Base-by-base conservation (phyloP, 2,888 invertebrate species). In the Pinctada fucata region DNA sequence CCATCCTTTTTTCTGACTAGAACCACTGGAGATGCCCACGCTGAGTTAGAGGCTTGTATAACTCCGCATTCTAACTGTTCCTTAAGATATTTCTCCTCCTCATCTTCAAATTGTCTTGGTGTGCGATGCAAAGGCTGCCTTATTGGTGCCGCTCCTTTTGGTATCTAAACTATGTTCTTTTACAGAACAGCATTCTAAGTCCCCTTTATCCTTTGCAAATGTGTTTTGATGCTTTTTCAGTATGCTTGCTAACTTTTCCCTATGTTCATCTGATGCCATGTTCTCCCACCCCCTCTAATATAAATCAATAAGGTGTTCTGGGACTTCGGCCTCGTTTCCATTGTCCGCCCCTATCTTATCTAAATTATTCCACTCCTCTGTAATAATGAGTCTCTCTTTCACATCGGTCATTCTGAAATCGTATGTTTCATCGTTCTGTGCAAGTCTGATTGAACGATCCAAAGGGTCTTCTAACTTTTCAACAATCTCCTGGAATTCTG, bases 41-140 rank as follows among this genome's bases (percentile, higher is more conserved):
- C n/a, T n/a, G n/a, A n/a, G n/a, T n/a, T n/a, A n/a, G n/a, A n/a
- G n/a, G n/a, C n/a, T n/a, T n/a, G n/a, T n/a, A n/a, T n/a, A n/a
- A n/a, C n/a, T n/a, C n/a, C n/a, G n/a, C n/a, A n/a, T n/a, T n/a
- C n/a, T n/a, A n/a, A n/a, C n/a, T n/a, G n/a, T n/a, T n/a, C n/a
- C n/a, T n/a, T 1, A 78, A 80, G 16, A 51, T 78, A 71, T 10
- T 74, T 13, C 31, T 78, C 74, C 50, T 82, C 79, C 50, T 78
- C 79, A 1, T 47, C 75, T n/a, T 79, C 75, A 74, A 77, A 76
- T 0, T 50, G n/a, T 52, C 58, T n/a, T 3, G 76, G 73, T 10
- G 67, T 68, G 4, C 68, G 63, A 13, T 76, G 45, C 13, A 78
- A 31, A n/a, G 75, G 72, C 52, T 79, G 78, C 45, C 72, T 58